Percentiles rank a stretch among this genome's conserved stretches.
phyloP scores from a whole-genome alignment of 2,113 vertebrate genomes.

The Tachuris rubrigastra region DNA sequence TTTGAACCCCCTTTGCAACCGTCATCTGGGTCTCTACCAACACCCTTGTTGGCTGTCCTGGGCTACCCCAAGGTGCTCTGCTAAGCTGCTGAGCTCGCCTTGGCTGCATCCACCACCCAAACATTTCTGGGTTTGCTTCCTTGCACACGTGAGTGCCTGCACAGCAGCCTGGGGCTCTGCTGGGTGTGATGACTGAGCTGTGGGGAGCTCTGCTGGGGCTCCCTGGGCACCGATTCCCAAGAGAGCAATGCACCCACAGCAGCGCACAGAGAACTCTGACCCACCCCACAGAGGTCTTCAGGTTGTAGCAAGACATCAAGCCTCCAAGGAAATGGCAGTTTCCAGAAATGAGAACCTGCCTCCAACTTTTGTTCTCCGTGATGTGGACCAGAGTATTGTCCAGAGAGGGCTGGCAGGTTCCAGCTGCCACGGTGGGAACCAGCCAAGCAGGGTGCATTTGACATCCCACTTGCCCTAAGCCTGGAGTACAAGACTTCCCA shows the following conservation, averaged over 20 bases:
- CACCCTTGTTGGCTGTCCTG: background rate
- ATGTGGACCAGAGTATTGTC: background rate
- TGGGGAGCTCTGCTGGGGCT: background rate
- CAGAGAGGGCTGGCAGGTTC: background rate
- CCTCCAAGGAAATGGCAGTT: background rate
- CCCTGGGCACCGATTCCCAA: background rate
- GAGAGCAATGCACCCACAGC: background rate
- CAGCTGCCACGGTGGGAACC: accelerated
- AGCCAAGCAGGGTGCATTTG: background rate
- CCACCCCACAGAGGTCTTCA: background rate
- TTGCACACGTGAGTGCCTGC: background rate
- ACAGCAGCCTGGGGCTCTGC: background rate
- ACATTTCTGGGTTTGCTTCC: background rate
- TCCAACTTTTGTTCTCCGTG: background rate
- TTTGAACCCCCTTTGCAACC: background rate
- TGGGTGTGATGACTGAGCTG: background rate
- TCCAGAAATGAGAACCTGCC: background rate
- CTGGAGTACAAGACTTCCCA: background rate
- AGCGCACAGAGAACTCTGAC: background rate
- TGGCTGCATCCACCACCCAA: background rate
- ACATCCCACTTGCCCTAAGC: background rate
- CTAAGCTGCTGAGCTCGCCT: background rate
- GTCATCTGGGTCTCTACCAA: background rate
- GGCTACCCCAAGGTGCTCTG: accelerated
- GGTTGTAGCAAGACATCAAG: background rate